Evolutionary conservation across 2,888 invertebrate genomes (phyloP), one percentile per base, ranked within the genome.

Genomic region (Ophion ellenae): DNA sequence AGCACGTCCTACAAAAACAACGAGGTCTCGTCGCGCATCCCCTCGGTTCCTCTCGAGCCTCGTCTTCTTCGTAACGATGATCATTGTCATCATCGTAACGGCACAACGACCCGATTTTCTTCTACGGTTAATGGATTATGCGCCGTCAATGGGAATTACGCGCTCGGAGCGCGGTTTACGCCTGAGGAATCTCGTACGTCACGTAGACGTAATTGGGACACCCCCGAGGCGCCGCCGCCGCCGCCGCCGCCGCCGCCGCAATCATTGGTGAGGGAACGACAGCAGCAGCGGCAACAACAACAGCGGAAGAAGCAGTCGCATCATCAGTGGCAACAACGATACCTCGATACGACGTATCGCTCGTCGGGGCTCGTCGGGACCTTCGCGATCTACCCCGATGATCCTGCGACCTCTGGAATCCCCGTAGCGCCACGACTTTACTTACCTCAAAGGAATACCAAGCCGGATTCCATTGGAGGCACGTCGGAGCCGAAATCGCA

Each of bases 361-460:
- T n/a, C 40, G 36, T 40, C 28, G 14, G n/a, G 17, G 32, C 2
- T 76, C 32, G 36, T 63, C 17, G 53, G 14, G 3, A 9, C 63
- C 20, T 24, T 45, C 20, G 14, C 36, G 24, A 67, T 32, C 67
- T 36, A 59, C 67, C 20, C 36, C 77, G 36, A 53, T 57, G 40
- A 28, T 36, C 11, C 40, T 24, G 28, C 57, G 53, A 59, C 14
- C 17, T 32, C 32, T 17, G n/a, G 40, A 32, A 20, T 28, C 28
- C 40, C 67, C 66, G 47, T 20, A 36, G 14, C 20, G 24, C 28
- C 28, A 70, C 70, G 28, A 20, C 40, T 45, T 40, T 4, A 67
- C 40, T 67, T 70, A 61, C 73, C 53, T 64, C 45, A 28, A 73
- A 76, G 64, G 32, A 80, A 5, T 11, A n/a, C 40, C 71, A 80